Evolutionary conservation across 2,797 vertebrate genomes (phyloP), one percentile per base, ranked within the genome.

Genomic region (Sardinella longiceps): DNA sequence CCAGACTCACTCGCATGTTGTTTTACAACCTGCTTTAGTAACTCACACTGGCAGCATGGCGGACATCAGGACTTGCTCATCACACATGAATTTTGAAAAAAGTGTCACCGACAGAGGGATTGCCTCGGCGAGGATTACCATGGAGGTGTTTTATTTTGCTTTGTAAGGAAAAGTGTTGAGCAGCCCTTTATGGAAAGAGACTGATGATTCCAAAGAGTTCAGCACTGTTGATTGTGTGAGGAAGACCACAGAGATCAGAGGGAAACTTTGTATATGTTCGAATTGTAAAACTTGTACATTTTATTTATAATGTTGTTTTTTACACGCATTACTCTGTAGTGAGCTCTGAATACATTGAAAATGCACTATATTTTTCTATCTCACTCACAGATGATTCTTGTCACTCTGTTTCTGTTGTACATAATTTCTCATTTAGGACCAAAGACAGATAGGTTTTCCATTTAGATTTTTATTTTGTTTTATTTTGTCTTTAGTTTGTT

Each of bases 281-380:
- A 97, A 97, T 95, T 99, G 97, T 98, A 99, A 97, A 98, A 97
- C 95, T 97, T 99, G 98, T 99, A 99, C 94, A 99, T 98, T 98
- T 99, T 97, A 98, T 99, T 99, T 99, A 98, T 99, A 97, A 96
- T 95, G 94, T 98, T 94, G 95, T 96, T 98, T 97, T 97, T 96
- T 97, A 97, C 94, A 97, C 96, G 96, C 95, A 95, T 97, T 96
- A 97, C 96, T 97, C 96, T 95, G 96, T 97, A 97, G 97, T 97
- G 96, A 96, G 96, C 97, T 98, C 97, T 97, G 97, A 96, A 96
- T 96, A 97, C 97, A 96, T 98, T 97, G 95, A 97, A 98, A 98
- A 98, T 99, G 97, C 98, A 99, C 98, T 99, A 98, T 99, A 99
- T 99, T 99, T 99, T 99, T 99, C 97, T 99, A 99, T 99, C 96